phyloP scores from a whole-genome alignment of 2,888 invertebrate genomes.

The Diplazon laetatorius region DNA sequence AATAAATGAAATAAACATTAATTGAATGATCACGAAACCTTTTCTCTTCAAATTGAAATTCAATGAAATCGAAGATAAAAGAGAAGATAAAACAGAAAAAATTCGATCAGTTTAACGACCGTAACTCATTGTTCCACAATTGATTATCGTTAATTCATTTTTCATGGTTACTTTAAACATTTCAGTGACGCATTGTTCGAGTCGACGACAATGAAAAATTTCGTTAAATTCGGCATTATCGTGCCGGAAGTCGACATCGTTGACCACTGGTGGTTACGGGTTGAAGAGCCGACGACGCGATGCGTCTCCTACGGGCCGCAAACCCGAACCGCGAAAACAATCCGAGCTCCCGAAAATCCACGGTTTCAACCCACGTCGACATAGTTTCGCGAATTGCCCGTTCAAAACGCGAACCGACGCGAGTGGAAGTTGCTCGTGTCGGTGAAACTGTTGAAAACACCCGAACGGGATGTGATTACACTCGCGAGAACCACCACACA shows the following conservation, averaged over 20 bases:
- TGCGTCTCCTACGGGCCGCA: not conserved
- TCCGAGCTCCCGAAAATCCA: not conserved
- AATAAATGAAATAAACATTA: too few species aligned
- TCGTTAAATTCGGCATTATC: not conserved
- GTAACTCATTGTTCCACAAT: too few species aligned
- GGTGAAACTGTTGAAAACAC: not conserved
- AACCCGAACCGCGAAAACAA: conserved; percentile 19
- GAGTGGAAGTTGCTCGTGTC: conserved; percentile 3
- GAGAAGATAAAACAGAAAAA: too few species aligned
- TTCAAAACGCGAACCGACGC: not conserved
- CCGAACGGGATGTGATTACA: too few species aligned
- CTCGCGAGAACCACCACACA: too few species aligned
- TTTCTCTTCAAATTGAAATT: too few species aligned
- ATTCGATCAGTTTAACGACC: too few species aligned
- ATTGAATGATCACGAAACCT: too few species aligned
- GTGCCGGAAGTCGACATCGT: not conserved
- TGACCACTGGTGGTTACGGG: conserved; percentile 19
- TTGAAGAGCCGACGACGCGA: too few species aligned
- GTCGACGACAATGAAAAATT: not conserved
- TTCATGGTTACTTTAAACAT: too few species aligned
- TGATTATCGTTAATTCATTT: too few species aligned
- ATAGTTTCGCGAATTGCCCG: conserved; percentile 13
- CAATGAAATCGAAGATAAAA: too few species aligned
- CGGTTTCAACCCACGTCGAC: not conserved
- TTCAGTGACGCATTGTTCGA: not conserved